Base-by-base conservation (phyloP, 1,140 invertebrate species). In the Chionoecetes opilio region DNA sequence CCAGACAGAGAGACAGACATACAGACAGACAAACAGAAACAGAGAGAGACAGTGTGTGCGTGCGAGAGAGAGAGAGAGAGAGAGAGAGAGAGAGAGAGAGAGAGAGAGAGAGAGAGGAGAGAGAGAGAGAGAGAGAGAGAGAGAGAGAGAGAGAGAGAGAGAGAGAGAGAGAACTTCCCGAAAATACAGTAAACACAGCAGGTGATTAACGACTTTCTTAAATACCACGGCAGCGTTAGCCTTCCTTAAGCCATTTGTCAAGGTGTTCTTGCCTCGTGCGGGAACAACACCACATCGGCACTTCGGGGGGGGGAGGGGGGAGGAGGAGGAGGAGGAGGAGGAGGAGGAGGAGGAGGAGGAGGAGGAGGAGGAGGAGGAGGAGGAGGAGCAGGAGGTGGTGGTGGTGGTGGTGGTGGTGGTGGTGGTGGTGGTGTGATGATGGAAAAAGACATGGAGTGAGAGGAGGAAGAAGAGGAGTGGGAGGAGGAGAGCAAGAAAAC, bases 151-250 rank as follows among this genome's bases (percentile, higher is more conserved):
- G 34, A 34, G 41, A n/a, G 53, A 91, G 34, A 8, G 90, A 46
- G 46, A 82, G 41, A 35, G 46, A 82, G 90, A 92, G 82, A 35
- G 17, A n/a, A n/a, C n/a, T 91, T 46, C 38, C 88, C 35, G 35
- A 53, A 9, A 31, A 32, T n/a, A 75, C 26, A 38, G 88, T 41
- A 90, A 75, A 92, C 53, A 82, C 38, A 35, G 82, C 91, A 82
- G 34, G 53, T 82, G 91, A 92, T 92, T 92, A 92, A 92, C 91
- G 75, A 92, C 91, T 82, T 82, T 35, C 89, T 53, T 46, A 82
- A 82, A 92, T 37, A 82, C 53, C 91, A 31, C 31, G 26, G 63
- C 63, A 37, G 63, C 91, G 29, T 92, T 34, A 63, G 75, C 32
- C 91, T 35, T 92, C 91, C 91, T 37, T 29, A 31, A 82, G 53